These are phyloP conservation scores for Myioborus melanocephalus DNA, from an alignment of 2,797 vertebrate genomes.

Conservation along the genomic window DNA sequence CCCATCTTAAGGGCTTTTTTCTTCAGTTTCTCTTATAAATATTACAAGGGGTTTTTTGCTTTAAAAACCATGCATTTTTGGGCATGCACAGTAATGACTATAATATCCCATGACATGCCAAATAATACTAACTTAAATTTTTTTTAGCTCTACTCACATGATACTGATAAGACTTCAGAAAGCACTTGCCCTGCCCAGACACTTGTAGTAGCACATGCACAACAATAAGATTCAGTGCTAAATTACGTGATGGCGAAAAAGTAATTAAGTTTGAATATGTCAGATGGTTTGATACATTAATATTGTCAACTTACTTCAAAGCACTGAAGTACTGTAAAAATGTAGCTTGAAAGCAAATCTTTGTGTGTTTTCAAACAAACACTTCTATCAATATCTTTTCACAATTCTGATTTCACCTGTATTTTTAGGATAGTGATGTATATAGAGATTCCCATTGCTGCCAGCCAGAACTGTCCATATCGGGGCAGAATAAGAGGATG, in stretches of 20 bases:
- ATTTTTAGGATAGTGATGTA: background rate
- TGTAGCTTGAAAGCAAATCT: background rate
- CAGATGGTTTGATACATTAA: background rate
- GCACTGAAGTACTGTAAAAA: background rate
- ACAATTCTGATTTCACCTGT: background rate
- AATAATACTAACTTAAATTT: background rate
- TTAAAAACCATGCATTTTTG: background rate
- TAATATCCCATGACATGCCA: background rate
- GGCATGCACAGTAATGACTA: background rate
- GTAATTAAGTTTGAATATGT: background rate
- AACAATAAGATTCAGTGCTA: background rate
- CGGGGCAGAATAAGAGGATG: background rate
- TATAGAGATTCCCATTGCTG: background rate
- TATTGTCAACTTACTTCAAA: background rate
- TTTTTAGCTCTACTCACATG: background rate
- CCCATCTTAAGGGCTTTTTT: background rate
- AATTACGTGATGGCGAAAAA: background rate
- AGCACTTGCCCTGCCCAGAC: background rate
- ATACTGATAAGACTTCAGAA: background rate
- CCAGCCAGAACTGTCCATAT: background rate
- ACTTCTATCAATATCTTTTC: background rate
- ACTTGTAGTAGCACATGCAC: background rate
- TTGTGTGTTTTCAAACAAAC: background rate
- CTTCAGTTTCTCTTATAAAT: background rate
- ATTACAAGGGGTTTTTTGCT: background rate